Base-by-base conservation (phyloP, 2,888 invertebrate species). In the Cyclophora punctaria region DNA sequence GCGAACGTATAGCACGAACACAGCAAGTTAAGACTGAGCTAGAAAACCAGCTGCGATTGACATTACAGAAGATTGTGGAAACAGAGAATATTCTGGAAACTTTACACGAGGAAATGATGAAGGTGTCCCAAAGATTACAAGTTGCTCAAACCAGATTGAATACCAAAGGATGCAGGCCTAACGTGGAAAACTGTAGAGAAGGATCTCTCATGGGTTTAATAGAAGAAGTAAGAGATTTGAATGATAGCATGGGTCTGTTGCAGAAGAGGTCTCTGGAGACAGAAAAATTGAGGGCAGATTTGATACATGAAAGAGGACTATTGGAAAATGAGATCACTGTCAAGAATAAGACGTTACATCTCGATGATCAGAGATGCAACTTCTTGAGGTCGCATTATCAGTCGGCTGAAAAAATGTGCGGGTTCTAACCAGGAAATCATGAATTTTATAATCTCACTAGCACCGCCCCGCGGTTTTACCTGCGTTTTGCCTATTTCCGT, bases 21-120 rank as follows among this genome's bases (percentile, higher is more conserved):
- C 93, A 95, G 71, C 93, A 95, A 77, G 91, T 94, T 6, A 90
- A 93, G 58, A 89, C 87, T 3, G 90, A 91, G 63, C 80, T 96
- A 59, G 94, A 94, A 72, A 91, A 91, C 56, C 93, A 95, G 68
- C 77, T 94, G 35, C 82, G 90, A 56, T 82, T 67, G 90, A 83
- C 82, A 0, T 46, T 88, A 45, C 58, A 70, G 4, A 88, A 87
- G 55, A 88, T 87, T 7, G 80, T 77, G 0, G 87, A 88, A 52
- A 82, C 82, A 0, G 88, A 88, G 53, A 87, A 87, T 37, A 80
- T 86, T 51, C 51, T 87, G 5, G 76, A 81, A 48, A 83, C 78
- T 2, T 52, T 87, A 45, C 78, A 86, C 48, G 83, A 83, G 6
- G 88, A 88, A 63, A 84, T 81, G 60, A 51, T 84, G 58, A 86